These are phyloP conservation scores for Gortyna flavago DNA, from an alignment of 2,888 invertebrate genomes.

Conservation along the genomic window DNA sequence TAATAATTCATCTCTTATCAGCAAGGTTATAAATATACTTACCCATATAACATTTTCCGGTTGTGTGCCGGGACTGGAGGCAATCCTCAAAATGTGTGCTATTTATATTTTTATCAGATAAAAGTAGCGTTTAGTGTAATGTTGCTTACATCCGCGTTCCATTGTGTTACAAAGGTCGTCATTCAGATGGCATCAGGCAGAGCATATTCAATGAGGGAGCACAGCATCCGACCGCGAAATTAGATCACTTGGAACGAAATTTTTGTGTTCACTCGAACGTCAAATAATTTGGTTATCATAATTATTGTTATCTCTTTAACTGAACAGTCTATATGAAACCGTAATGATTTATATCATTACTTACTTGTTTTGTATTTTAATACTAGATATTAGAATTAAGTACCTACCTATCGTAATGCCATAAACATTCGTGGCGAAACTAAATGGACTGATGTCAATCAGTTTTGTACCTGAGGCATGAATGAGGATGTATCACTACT, in stretches of 20 bases:
- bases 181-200: slow-evolving; percentile 41
- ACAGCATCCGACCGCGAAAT: slow-evolving; percentile 50
- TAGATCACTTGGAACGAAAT: slow-evolving; percentile 47
- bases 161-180: slow-evolving; percentile 48
- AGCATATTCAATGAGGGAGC: slow-evolving; percentile 32
- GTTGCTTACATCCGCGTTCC: slow-evolving; percentile 51
- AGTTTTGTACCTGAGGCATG: background rate
- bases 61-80: slow-evolving; percentile 19
- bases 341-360: slow-evolving; percentile 4
- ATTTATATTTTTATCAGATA: slow-evolving; percentile 28
- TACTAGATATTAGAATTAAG: background rate
- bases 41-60: background rate
- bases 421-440: slow-evolving; percentile 12
- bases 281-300: slow-evolving; percentile 16
- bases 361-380: background rate
- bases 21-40: slow-evolving; percentile 6
- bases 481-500: too few species aligned
- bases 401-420: background rate
- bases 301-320: slow-evolving; percentile 19
- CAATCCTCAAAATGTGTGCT: slow-evolving; percentile 17
- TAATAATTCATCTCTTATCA: slow-evolving; percentile 21
- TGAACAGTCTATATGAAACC: slow-evolving; percentile 2
- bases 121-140: slow-evolving; percentile 44
- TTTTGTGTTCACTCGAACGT: slow-evolving; percentile 17
- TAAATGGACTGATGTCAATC: slow-evolving; percentile 8